Evolutionary conservation across 2,888 invertebrate species (phyloP).

Genomic region (Ashinkailepas kermadecensis): DNA sequence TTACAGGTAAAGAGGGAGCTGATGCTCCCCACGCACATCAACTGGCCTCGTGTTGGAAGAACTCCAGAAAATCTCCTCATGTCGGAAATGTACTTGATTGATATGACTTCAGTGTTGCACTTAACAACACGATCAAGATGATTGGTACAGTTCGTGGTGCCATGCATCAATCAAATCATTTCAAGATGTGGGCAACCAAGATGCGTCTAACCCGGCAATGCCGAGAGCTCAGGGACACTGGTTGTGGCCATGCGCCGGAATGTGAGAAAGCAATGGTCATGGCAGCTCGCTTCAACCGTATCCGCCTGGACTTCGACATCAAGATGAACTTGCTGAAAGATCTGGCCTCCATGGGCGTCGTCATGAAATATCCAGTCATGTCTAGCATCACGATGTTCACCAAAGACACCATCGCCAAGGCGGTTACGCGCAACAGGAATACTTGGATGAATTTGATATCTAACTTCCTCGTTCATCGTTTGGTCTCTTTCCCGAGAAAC

Average conservation of each 20-base stretch:
- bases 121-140: neutral
- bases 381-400: neutral
- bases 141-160: neutral
- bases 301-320: neutral
- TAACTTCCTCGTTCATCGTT: neutral
- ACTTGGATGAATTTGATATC: neutral
- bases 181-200: neutral
- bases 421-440: no score
- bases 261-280: neutral
- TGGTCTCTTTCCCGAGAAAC: neutral
- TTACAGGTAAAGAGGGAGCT: neutral
- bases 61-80: neutral
- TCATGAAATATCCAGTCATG: neutral
- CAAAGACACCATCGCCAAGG: neutral
- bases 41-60: neutral
- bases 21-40: neutral
- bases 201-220: neutral
- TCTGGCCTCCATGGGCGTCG: no score
- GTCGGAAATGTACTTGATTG: neutral
- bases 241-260: neutral
- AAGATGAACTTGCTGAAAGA: no score
- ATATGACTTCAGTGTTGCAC: neutral
- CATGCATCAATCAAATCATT: neutral
- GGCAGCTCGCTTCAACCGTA: neutral
- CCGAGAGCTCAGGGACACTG: neutral